A percentile compares a stretch with the other conserved stretches of the same genome.
Conservation (phyloP, 2,797 vertebrate species). For the Nyctalus aviator region DNA sequence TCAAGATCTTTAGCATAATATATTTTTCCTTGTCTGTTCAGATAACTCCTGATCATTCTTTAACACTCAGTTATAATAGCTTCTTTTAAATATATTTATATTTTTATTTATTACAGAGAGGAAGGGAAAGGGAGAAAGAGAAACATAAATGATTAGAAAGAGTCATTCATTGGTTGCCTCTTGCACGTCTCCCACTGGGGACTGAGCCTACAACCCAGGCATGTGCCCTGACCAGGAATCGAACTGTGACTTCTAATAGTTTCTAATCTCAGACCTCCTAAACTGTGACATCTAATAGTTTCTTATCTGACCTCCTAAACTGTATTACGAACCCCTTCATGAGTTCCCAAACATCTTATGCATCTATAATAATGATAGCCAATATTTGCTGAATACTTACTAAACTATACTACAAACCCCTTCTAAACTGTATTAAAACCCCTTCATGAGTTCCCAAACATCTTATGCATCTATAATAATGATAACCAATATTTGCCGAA, state of each 20-base stretch:
- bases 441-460: background rate
- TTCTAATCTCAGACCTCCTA: background rate
- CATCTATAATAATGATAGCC: background rate
- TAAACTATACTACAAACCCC: background rate
- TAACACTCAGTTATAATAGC: background rate
- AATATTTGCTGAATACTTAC: background rate
- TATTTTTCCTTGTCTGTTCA: slow-evolving; percentile 33
- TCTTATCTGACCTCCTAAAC: background rate
- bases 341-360: background rate
- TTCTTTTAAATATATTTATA: background rate
- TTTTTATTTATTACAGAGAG: too few relatives aligned
- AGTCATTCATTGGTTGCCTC: too few relatives aligned
- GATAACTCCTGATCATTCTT: slow-evolving; percentile 6
- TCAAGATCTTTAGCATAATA: background rate
- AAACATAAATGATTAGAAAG: too few relatives aligned
- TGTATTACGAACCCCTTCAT: background rate
- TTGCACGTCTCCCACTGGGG: too few relatives aligned
- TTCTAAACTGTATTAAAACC: background rate
- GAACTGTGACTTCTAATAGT: background rate
- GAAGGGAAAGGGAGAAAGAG: too few relatives aligned
- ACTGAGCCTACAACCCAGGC: too few relatives aligned
- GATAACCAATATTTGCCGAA: background rate
- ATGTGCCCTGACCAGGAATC: too few relatives aligned
- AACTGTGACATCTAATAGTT: background rate
- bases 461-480: background rate